Percentiles rank a stretch among this genome's conserved stretches.
Evolutionary conservation across 2,797 vertebrate species (phyloP).

Genomic region (Hoplostethus atlanticus): DNA sequence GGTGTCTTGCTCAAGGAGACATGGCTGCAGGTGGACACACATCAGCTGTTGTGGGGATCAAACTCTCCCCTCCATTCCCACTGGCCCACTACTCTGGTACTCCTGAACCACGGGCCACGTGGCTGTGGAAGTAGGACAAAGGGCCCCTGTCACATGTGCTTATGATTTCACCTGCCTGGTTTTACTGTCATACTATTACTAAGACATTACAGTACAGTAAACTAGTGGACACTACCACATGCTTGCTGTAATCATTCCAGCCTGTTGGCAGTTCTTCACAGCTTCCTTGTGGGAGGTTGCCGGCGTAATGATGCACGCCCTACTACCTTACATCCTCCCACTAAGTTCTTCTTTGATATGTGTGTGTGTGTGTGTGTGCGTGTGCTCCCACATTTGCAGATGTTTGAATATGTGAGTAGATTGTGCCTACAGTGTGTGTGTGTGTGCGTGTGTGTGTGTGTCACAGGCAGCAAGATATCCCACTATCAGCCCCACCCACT

Average conservation of each 20-base stretch:
- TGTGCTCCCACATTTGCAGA: not conserved
- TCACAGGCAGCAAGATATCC: slow-evolving; percentile 29
- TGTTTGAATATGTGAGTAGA: not conserved
- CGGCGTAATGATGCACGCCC: not conserved
- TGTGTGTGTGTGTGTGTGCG: slow-evolving; percentile 15
- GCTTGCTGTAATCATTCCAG: slow-evolving; percentile 34
- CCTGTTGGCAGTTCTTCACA: slow-evolving; percentile 17
- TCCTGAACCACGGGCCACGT: not conserved
- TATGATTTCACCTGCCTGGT: slow-evolving; percentile 8
- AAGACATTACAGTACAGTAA: slow-evolving; percentile 13
- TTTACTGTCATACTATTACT: slow-evolving; percentile 10
- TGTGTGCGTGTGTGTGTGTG: slow-evolving; percentile 22
- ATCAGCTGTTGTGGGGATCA: not conserved
- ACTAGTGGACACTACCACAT: slow-evolving; percentile 8
- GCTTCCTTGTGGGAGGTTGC: slow-evolving; percentile 2
- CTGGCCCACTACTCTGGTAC: too few relatives aligned
- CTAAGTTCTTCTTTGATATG: slow-evolving; percentile 33
- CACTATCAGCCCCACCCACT: slow-evolving; percentile 23
- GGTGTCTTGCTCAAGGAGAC: too few relatives aligned
- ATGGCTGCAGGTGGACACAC: not conserved
- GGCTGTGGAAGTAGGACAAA: not conserved
- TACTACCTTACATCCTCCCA: not conserved
- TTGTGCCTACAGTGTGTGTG: not conserved
- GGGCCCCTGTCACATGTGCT: slow-evolving; percentile 21
- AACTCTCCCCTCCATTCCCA: too few relatives aligned